These are phyloP conservation scores for Vanacampus margaritifer DNA, from an alignment of 2,113 vertebrate genomes.

Conservation along the genomic window DNA sequence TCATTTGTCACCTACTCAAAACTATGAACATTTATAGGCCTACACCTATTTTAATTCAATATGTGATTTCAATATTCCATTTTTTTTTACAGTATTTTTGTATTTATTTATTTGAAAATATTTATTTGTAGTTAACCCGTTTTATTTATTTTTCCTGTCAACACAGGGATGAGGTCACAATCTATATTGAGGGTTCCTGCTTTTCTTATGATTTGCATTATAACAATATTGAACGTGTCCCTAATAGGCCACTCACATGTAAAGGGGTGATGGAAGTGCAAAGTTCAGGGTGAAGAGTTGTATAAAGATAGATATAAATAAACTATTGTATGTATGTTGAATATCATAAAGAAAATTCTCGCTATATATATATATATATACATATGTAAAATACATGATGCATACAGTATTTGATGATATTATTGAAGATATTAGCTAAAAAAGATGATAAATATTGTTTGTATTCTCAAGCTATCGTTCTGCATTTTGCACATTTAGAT, in stretches of 20 bases:
- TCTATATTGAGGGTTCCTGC: conserved; percentile 30
- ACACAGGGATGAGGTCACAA: not conserved
- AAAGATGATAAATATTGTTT: conserved; percentile 72
- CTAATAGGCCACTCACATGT: conserved; percentile 43
- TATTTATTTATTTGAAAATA: not conserved
- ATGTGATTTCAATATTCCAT: conserved; percentile 22
- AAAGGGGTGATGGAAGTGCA: conserved; percentile 53
- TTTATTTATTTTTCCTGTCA: not conserved
- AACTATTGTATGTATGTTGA: conserved; percentile 75
- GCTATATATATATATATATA: conserved; percentile 63
- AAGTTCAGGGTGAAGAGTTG: conserved; percentile 63
- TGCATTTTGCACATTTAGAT: conserved; percentile 96
- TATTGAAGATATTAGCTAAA: conserved; percentile 67
- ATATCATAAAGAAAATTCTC: conserved; percentile 62
- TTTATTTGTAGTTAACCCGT: not conserved
- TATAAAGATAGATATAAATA: conserved; percentile 68
- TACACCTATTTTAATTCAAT: not conserved
- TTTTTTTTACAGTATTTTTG: conserved; percentile 16
- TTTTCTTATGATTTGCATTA: conserved; percentile 54
- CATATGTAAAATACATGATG: conserved; percentile 74
- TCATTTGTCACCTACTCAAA: conserved; percentile 18
- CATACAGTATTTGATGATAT: conserved; percentile 71
- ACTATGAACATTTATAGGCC: not conserved
- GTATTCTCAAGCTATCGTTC: conserved; percentile 85
- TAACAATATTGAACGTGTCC: conserved; percentile 32